Conservation (phyloP, 2,888 invertebrate genomes). For the Apeira syringaria region DNA sequence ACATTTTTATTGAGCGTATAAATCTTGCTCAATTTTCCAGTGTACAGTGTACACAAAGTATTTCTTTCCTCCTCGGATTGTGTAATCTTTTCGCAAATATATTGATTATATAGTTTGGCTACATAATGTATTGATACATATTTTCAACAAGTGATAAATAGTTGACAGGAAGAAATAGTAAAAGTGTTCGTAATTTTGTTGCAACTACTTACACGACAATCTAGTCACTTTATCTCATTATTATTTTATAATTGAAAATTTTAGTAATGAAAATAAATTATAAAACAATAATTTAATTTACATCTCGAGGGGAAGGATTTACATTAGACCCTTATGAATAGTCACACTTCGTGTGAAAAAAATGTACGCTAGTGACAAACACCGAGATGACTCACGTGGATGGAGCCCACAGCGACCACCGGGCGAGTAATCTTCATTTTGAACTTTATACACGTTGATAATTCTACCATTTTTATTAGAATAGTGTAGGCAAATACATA, state of each 20-base stretch:
- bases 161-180: no score
- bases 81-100: no score
- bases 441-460: conserved; percentile 67
- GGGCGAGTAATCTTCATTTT: conserved; percentile 75
- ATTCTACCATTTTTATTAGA: conserved; percentile 64
- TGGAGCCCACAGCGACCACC: conserved; percentile 65
- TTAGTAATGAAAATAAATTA: no score
- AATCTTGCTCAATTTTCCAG: conserved; percentile 55
- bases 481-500: conserved; percentile 63
- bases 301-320: conserved; percentile 54
- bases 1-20: conserved; percentile 59
- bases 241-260: no score
- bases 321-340: conserved; percentile 33
- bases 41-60: conserved; percentile 41
- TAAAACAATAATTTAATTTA: no score
- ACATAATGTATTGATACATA: no score
- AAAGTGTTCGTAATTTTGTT: no score
- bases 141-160: no score
- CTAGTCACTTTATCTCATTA: no score
- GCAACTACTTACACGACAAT: no score
- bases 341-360: conserved; percentile 37
- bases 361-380: conserved; percentile 56
- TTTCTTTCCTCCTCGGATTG: conserved; percentile 64
- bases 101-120: no score
- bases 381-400: conserved; percentile 65